Conservation (phyloP, 2,888 invertebrate genomes). For the Agriotes lineatus region DNA sequence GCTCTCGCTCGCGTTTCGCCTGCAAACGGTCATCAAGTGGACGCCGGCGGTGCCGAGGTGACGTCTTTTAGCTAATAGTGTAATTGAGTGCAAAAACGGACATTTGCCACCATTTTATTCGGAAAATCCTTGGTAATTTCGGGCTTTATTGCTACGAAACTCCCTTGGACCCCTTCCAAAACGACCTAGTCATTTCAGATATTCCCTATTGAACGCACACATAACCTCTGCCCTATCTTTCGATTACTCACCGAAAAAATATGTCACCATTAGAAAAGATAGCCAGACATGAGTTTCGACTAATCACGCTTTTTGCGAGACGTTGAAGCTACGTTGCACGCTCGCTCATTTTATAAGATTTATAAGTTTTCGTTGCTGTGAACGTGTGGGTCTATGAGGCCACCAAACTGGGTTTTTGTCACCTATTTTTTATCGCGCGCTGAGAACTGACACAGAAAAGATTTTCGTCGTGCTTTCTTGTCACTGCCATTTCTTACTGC, state of each 20-base stretch:
- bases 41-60: constrained; percentile 45
- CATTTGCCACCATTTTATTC: constrained; percentile 48
- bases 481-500: too few relatives aligned
- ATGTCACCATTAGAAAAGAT: not conserved
- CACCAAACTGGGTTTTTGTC: too few relatives aligned
- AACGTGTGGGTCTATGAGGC: too few relatives aligned
- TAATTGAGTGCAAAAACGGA: constrained; percentile 47
- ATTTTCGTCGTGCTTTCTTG: too few relatives aligned
- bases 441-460: too few relatives aligned
- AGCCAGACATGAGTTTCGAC: not conserved
- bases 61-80: constrained; percentile 46
- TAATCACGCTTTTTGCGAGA: too few relatives aligned
- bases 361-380: too few relatives aligned
- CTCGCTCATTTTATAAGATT: too few relatives aligned
- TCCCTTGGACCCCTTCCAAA: constrained; percentile 31
- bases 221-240: not conserved
- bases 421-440: too few relatives aligned
- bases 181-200: constrained; percentile 15
- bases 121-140: constrained; percentile 46
- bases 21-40: constrained; percentile 48
- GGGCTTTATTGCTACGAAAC: constrained; percentile 30
- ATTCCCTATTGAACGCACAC: constrained; percentile 10
- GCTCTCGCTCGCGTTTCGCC: constrained; percentile 45
- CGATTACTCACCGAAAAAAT: not conserved
- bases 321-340: too few relatives aligned